phyloP scores from a whole-genome alignment of 1,140 invertebrate genomes.

The Drosophila lini region DNA sequence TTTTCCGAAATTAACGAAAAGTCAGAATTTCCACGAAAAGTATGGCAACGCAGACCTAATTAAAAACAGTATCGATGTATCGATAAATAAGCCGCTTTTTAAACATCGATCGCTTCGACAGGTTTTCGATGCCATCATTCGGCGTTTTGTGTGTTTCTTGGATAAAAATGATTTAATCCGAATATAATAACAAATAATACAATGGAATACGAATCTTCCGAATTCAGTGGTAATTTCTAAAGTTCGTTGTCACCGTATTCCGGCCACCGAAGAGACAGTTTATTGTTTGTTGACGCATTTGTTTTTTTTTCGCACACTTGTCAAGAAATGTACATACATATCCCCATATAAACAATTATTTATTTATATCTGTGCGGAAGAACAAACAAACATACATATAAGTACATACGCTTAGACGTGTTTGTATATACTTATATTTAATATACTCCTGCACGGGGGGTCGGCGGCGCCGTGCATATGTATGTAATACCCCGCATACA shows the following conservation, averaged over 20 bases:
- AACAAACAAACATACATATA: slow-evolving; percentile 28
- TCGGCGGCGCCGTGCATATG: slow-evolving; percentile 26
- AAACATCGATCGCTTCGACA: background rate
- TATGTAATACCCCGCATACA: slow-evolving; percentile 38
- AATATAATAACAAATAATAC: slow-evolving; percentile 20
- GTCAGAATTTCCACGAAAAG: background rate
- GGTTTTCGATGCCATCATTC: slow-evolving; percentile 8
- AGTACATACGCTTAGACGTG: slow-evolving; percentile 8
- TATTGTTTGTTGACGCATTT: slow-evolving; percentile 31
- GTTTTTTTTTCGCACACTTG: slow-evolving; percentile 42
- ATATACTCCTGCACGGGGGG: slow-evolving; percentile 46
- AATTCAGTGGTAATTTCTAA: slow-evolving; percentile 40
- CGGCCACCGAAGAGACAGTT: background rate
- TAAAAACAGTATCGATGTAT: background rate
- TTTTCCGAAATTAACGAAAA: no score
- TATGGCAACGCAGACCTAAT: background rate
- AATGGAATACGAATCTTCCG: slow-evolving; percentile 54
- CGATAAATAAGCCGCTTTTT: background rate
- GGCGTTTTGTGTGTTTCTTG: slow-evolving; percentile 35
- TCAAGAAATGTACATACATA: slow-evolving; percentile 36
- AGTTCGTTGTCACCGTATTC: background rate
- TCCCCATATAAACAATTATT: slow-evolving; percentile 54
- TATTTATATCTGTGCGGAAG: slow-evolving; percentile 44
- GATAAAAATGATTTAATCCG: slow-evolving; percentile 45
- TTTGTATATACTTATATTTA: slow-evolving; percentile 29